A percentile compares a stretch with the other conserved stretches of the same genome.
phyloP scores from a whole-genome alignment of 2,888 invertebrate genomes.

The Ichneumoninae sp. region DNA sequence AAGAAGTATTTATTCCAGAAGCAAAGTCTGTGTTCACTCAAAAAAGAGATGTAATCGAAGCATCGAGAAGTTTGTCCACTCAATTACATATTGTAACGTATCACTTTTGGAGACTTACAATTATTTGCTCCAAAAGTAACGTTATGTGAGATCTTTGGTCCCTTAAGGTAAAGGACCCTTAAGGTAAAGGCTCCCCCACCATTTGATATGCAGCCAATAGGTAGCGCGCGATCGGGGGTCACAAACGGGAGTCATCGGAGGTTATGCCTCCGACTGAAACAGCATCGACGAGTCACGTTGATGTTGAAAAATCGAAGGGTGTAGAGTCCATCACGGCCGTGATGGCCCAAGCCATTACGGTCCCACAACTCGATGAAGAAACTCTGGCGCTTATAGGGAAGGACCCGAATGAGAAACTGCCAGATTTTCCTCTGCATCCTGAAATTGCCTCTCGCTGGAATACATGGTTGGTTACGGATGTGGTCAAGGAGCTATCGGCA shows the following conservation, averaged over 20 bases:
- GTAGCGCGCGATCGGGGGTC: too few relatives aligned
- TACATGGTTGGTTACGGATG: conserved; percentile 1
- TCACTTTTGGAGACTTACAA: too few relatives aligned
- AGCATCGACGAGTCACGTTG: neutral
- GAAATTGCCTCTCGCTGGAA: neutral
- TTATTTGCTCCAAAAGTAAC: too few relatives aligned
- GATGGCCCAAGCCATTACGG: neutral
- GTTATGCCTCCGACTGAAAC: neutral
- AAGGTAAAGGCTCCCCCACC: too few relatives aligned
- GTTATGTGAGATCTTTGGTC: too few relatives aligned
- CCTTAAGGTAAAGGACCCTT: too few relatives aligned
- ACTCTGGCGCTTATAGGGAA: neutral
- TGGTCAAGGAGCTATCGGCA: neutral
- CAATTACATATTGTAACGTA: too few relatives aligned
- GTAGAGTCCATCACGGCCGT: neutral
- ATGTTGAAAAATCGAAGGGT: neutral
- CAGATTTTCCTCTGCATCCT: neutral
- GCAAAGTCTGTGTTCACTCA: too few relatives aligned
- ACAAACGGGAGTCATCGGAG: neutral
- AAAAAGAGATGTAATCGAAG: too few relatives aligned
- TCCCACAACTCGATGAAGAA: neutral
- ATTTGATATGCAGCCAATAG: too few relatives aligned
- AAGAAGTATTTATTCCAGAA: too few relatives aligned
- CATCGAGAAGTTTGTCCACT: too few relatives aligned
- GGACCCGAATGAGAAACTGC: neutral